Percentiles rank a stretch among this genome's conserved stretches.
phyloP scores from a whole-genome alignment of 2,888 invertebrate genomes.

The Lasiommata megera region DNA sequence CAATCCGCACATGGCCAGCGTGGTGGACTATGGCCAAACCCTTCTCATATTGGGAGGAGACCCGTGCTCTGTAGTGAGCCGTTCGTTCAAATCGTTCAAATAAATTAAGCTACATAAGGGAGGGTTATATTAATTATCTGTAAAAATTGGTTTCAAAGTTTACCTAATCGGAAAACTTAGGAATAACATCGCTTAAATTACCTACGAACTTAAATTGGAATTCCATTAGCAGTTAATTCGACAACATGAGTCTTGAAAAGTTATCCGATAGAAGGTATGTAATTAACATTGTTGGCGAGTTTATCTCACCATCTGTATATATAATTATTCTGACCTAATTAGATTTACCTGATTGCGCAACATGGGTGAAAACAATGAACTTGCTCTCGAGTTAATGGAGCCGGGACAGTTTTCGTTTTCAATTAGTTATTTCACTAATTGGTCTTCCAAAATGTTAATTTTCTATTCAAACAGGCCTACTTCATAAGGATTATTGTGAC shows the following conservation, averaged over 20 bases:
- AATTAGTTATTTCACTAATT: not conserved
- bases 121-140: too few relatives aligned
- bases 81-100: too few relatives aligned
- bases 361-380: not conserved
- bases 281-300: constrained; percentile 20
- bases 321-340: constrained; percentile 4
- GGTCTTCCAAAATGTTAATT: not conserved
- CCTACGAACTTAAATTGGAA: constrained; percentile 19
- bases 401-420: not conserved
- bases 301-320: constrained; percentile 18
- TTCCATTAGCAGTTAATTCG: constrained; percentile 14
- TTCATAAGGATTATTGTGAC: too few relatives aligned
- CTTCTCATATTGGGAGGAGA: too few relatives aligned
- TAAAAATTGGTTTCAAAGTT: constrained; percentile 1
- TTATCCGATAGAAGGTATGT: constrained; percentile 19
- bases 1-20: too few relatives aligned
- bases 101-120: too few relatives aligned
- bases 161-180: not conserved
- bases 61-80: too few relatives aligned
- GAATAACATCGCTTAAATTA: constrained; percentile 9
- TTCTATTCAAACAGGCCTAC: too few relatives aligned
- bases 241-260: constrained; percentile 21
- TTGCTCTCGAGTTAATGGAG: not conserved
- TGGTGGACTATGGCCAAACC: too few relatives aligned
- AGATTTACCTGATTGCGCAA: constrained; percentile 10